A percentile compares a stretch with the other conserved stretches of the same genome.
These are phyloP conservation scores for Dynastes hyllus DNA, from an alignment of 2,888 invertebrate species.

Conservation along the genomic window DNA sequence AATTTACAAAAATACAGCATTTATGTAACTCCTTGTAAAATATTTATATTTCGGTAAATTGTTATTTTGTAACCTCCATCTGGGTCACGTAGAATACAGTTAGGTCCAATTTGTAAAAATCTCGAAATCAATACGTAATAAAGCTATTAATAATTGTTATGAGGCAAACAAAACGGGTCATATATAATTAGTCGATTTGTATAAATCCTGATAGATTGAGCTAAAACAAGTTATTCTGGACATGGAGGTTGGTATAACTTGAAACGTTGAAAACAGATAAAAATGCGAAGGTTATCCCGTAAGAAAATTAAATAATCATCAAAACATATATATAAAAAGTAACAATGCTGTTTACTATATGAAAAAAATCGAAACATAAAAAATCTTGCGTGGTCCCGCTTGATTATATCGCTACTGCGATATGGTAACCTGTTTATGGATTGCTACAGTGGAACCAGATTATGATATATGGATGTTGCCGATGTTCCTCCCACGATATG, in stretches of 20 bases:
- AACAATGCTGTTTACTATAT: background rate
- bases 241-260: background rate
- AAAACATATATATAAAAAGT: conserved; percentile 3
- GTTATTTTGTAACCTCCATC: background rate
- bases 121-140: background rate
- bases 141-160: background rate
- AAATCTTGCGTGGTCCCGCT: conserved; percentile 8
- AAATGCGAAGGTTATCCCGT: conserved; percentile 32
- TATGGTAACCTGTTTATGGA: conserved; percentile 2
- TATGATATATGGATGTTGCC: conserved; percentile 1
- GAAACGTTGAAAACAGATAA: conserved; percentile 28
- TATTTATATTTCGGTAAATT: background rate
- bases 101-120: background rate
- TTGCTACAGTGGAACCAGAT: background rate
- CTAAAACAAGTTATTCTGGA: conserved; percentile 25
- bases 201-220: background rate
- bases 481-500: background rate
- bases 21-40: too few species aligned
- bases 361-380: conserved; percentile 18
- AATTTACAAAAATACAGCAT: too few species aligned
- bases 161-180: background rate
- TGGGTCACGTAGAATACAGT: background rate
- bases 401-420: background rate
- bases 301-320: conserved; percentile 9
- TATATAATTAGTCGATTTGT: conserved; percentile 19